These are phyloP conservation scores for Cantharis rustica DNA, from an alignment of 2,888 invertebrate genomes.

Conservation along the genomic window DNA sequence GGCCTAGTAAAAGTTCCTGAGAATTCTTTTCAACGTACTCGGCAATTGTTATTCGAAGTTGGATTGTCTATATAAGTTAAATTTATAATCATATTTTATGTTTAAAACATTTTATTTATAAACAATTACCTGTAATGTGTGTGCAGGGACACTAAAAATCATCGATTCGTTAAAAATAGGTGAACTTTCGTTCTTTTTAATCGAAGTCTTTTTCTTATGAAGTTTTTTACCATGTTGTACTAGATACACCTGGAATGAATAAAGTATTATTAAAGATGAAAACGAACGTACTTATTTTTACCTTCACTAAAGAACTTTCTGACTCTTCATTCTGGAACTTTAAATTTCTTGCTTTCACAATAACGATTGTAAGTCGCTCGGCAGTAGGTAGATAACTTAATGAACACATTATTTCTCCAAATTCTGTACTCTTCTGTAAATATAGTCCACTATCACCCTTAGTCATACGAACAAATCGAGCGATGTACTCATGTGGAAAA, in stretches of 20 bases:
- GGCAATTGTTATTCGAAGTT: conserved; percentile 72
- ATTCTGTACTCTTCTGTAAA: conserved; percentile 66
- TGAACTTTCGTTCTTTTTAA: conserved; percentile 73
- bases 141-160: conserved; percentile 80
- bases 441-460: no score
- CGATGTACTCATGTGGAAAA: no score
- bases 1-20: conserved; percentile 72
- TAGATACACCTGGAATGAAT: conserved; percentile 67
- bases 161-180: conserved; percentile 86
- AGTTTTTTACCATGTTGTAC: conserved; percentile 81
- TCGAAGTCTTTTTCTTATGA: conserved; percentile 79
- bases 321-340: conserved; percentile 62
- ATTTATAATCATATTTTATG: background rate
- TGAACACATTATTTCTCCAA: conserved; percentile 82
- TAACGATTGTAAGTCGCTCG: conserved; percentile 75
- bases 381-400: conserved; percentile 82
- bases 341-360: conserved; percentile 77
- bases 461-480: no score
- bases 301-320: conserved; percentile 80
- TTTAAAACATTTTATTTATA: background rate
- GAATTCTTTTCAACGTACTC: conserved; percentile 57
- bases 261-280: background rate
- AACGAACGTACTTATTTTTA: conserved; percentile 42
- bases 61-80: conserved; percentile 64
- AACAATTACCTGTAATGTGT: conserved; percentile 64